A percentile compares a stretch with the other conserved stretches of the same genome.
Conservation (phyloP, 2,797 vertebrate species). For the Hozukius guyotensis region DNA sequence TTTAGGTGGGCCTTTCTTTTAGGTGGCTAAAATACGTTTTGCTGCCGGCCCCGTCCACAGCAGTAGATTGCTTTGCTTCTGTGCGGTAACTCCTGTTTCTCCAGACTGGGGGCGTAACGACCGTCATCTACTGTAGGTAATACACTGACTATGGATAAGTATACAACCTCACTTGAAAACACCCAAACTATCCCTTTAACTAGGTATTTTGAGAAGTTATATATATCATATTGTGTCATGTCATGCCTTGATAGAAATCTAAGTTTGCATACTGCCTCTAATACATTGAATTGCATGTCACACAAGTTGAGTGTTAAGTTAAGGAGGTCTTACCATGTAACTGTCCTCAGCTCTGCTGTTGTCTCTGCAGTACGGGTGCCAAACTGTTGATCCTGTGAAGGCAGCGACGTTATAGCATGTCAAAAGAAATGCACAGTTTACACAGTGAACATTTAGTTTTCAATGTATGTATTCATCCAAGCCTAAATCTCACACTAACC, state of each 20-base stretch:
- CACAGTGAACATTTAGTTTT: too few relatives aligned
- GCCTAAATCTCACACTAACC: conserved; percentile 80
- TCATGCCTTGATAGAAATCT: not conserved
- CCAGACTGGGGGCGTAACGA: too few relatives aligned
- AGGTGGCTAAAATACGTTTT: too few relatives aligned
- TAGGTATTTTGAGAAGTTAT: not conserved
- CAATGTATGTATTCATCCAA: not conserved
- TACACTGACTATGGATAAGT: too few relatives aligned
- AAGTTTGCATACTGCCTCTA: not conserved
- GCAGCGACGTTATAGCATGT: not conserved
- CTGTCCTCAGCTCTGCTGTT: conserved; percentile 88
- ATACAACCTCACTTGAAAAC: too few relatives aligned
- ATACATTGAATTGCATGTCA: not conserved
- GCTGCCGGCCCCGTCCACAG: too few relatives aligned
- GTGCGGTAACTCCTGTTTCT: too few relatives aligned
- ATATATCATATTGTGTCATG: not conserved
- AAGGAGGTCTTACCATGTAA: conserved; percentile 83
- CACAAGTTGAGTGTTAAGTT: not conserved
- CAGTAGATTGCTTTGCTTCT: too few relatives aligned
- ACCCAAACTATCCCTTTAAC: too few relatives aligned
- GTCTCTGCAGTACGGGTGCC: conserved; percentile 96
- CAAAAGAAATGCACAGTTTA: too few relatives aligned
- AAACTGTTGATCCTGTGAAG: conserved; percentile 90
- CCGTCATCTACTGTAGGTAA: too few relatives aligned
- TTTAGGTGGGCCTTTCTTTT: too few relatives aligned